Percentiles rank a stretch among this genome's conserved stretches.
These are phyloP conservation scores for Rhinoptilus africanus DNA, from an alignment of 2,113 vertebrate genomes.

Conservation along the genomic window DNA sequence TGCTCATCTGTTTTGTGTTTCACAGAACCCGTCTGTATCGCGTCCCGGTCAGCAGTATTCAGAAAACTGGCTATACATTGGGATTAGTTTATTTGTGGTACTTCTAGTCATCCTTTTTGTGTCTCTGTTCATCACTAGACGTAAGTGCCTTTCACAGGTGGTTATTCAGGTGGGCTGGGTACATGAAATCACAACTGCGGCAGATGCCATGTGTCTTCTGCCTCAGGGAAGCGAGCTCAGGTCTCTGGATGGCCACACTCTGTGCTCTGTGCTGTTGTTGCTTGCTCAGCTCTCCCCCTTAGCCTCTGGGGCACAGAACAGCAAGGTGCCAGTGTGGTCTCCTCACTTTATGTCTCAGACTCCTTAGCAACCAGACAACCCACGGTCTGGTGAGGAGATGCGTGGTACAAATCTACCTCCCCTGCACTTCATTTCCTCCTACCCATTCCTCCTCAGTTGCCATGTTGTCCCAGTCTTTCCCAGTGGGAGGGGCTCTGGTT, in stretches of 20 bases:
- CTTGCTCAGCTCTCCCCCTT: not conserved
- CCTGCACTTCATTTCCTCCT: not conserved
- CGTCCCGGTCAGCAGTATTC: not conserved
- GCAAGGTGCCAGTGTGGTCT: not conserved
- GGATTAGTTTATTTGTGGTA: not conserved
- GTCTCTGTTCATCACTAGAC: not conserved
- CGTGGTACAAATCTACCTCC: not conserved
- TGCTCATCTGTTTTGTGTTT: not conserved
- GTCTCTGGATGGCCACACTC: not conserved
- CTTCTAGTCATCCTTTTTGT: not conserved
- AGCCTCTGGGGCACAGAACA: not conserved
- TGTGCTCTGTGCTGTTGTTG: not conserved
- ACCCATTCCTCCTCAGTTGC: not conserved
- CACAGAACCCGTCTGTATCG: not conserved
- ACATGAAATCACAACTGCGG: not conserved
- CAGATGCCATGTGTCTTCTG: not conserved
- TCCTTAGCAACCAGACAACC: not conserved
- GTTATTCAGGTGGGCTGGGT: not conserved
- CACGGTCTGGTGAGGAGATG: not conserved
- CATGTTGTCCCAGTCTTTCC: not conserved
- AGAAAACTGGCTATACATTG: not conserved
- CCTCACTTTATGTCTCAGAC: not conserved
- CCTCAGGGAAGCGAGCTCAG: not conserved
- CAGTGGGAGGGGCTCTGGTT: not conserved
- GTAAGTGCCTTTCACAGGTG: slow-evolving; percentile 24